phyloP scores from a whole-genome alignment of 2,797 vertebrate genomes.

The Phalloptychus januarius region DNA sequence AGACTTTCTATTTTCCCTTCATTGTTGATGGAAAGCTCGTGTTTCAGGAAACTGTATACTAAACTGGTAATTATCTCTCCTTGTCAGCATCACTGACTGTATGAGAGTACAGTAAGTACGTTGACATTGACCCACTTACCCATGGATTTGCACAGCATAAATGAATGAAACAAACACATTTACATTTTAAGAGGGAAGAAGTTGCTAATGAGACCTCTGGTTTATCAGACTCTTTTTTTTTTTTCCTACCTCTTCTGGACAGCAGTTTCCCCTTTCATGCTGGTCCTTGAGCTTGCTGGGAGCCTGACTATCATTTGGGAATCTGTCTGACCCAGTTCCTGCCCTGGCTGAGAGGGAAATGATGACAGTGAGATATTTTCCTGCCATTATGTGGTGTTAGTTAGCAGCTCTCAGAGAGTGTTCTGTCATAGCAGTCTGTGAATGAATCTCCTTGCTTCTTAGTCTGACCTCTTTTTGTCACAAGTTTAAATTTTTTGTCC shows the following conservation, averaged over 20 bases:
- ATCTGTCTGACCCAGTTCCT: slow-evolving; percentile 71
- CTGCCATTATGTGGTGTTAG: slow-evolving; percentile 69
- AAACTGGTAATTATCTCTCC: slow-evolving; percentile 36
- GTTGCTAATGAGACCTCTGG: slow-evolving; percentile 15
- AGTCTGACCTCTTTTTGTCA: slow-evolving; percentile 16
- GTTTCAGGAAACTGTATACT: slow-evolving; percentile 32
- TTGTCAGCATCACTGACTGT: slow-evolving; percentile 21
- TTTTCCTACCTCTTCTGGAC: slow-evolving; percentile 16
- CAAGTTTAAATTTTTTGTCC: not conserved
- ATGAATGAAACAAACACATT: slow-evolving; percentile 8
- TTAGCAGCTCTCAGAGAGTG: slow-evolving; percentile 60
- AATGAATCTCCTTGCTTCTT: slow-evolving; percentile 9
- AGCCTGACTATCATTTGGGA: slow-evolving; percentile 28
- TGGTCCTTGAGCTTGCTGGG: slow-evolving; percentile 35
- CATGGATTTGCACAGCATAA: slow-evolving; percentile 10
- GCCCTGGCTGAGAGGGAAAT: slow-evolving; percentile 52
- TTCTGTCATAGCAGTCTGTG: slow-evolving; percentile 42
- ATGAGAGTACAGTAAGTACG: slow-evolving; percentile 23
- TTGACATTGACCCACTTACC: slow-evolving; percentile 30
- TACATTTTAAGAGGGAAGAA: not conserved
- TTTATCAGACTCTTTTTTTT: not conserved
- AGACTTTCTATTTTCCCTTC: slow-evolving; percentile 38
- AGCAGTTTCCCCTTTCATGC: slow-evolving; percentile 35
- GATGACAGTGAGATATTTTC: slow-evolving; percentile 72
- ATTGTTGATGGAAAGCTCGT: slow-evolving; percentile 35